A percentile compares a stretch with the other conserved stretches of the same genome.
Conservation (phyloP, 30 jellyfish, hydroid and myxozoan genomes). For the Aurelia aurita region DNA sequence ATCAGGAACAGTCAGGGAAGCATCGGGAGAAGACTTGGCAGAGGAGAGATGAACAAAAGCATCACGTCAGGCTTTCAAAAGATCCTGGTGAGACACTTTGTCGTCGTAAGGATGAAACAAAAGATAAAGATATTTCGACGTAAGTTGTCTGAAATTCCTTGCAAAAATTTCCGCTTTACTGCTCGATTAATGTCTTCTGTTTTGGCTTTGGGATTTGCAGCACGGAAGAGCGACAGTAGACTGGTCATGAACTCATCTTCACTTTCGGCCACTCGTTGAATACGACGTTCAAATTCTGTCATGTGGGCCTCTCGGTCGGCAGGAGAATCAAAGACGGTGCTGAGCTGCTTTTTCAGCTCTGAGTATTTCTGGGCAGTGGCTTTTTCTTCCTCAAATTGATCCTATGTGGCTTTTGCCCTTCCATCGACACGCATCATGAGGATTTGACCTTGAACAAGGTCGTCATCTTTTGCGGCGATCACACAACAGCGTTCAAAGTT, state of each 20-base stretch:
- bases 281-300: constrained; percentile 23
- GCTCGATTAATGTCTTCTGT: constrained; percentile 16
- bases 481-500: no score
- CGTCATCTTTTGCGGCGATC: no score
- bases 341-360: neutral
- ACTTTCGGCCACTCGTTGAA: constrained; percentile 18
- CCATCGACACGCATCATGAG: neutral
- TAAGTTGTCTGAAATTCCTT: constrained; percentile 19
- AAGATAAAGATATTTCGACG: constrained; percentile 26
- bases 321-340: neutral
- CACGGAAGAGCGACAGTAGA: constrained; percentile 4
- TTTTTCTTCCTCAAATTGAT: constrained; percentile 15
- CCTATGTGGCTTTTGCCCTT: neutral
- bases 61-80: constrained; percentile 35
- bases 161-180: constrained; percentile 28
- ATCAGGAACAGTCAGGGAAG: constrained; percentile 21
- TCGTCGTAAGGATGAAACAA: constrained; percentile 19
- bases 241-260: constrained; percentile 31
- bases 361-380: constrained; percentile 15
- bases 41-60: constrained; percentile 22
- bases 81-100: constrained; percentile 28
- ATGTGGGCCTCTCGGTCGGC: constrained; percentile 4
- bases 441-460: no score
- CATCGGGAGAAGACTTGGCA: neutral
- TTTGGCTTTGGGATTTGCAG: constrained; percentile 24